Evolutionary conservation across 2,797 vertebrate species (phyloP).

Genomic region (Liasis olivaceus): DNA sequence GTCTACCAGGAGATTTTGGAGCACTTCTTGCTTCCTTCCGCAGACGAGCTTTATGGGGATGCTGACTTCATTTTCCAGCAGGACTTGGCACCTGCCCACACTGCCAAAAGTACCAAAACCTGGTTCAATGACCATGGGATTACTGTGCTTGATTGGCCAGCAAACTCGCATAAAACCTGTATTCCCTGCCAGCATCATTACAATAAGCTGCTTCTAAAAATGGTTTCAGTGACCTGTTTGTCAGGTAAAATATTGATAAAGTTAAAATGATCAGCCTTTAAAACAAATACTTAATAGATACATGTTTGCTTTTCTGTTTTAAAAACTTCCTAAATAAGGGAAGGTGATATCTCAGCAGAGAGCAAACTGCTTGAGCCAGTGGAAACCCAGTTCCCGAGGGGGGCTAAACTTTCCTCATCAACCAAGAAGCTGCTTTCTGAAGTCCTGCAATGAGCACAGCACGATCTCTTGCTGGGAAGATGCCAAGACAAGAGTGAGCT

Average conservation of each 20-base stretch:
- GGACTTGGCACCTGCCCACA: too few species aligned
- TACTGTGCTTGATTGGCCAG: too few species aligned
- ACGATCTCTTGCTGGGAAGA: conserved; percentile 34
- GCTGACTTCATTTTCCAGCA: too few species aligned
- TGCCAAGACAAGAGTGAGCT: conserved; percentile 41
- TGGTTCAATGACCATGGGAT: too few species aligned
- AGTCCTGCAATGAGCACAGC: conserved; percentile 20
- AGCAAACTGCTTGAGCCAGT: conserved; percentile 32
- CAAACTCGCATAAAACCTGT: too few species aligned
- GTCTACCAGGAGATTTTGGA: too few species aligned
- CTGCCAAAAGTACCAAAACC: too few species aligned
- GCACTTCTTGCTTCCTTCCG: too few species aligned
- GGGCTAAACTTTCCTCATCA: conserved; percentile 40
- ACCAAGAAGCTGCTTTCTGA: conserved; percentile 42
- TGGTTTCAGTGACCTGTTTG: neutral
- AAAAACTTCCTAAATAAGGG: conserved; percentile 5
- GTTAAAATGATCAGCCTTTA: neutral
- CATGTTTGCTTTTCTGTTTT: conserved; percentile 10
- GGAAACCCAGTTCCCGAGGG: conserved; percentile 39
- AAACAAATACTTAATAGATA: conserved; percentile 21
- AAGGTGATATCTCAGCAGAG: conserved; percentile 22
- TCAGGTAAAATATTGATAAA: neutral
- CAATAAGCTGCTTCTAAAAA: neutral
- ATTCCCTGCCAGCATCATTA: neutral
- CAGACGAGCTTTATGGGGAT: too few species aligned